Evolutionary conservation across 2,113 vertebrate species (phyloP).

Genomic region (Anhinga rufa): DNA sequence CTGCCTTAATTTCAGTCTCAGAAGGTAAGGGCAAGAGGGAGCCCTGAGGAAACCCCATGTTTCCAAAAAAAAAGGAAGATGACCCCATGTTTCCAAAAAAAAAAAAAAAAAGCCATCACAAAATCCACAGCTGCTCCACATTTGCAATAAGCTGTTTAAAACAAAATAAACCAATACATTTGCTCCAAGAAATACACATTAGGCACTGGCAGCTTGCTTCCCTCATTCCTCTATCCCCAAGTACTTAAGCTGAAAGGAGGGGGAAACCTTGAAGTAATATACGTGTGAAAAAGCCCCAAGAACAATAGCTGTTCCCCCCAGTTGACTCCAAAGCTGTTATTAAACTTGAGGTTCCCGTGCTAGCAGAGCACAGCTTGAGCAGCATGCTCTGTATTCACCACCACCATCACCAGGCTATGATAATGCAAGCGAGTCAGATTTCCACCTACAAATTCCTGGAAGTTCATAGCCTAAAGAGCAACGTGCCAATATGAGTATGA

Average conservation of each 20-base stretch:
- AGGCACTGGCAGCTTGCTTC: conserved; percentile 29
- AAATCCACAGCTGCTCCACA: conserved; percentile 41
- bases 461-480: background rate
- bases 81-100: background rate
- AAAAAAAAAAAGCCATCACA: background rate
- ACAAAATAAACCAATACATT: conserved; percentile 14
- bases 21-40: background rate
- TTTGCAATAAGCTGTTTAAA: conserved; percentile 21
- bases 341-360: background rate
- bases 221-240: background rate
- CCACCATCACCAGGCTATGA: background rate
- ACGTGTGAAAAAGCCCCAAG: background rate
- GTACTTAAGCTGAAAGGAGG: background rate
- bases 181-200: background rate
- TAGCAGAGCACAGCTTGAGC: background rate
- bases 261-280: background rate
- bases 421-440: background rate
- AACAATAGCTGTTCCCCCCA: conserved; percentile 32
- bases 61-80: background rate
- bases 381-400: background rate
- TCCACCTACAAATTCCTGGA: background rate
- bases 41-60: background rate
- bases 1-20: background rate
- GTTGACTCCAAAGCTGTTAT: conserved; percentile 12
- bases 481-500: background rate